Percentiles rank a stretch among this genome's conserved stretches.
Conservation (phyloP, 2,113 vertebrate genomes). For the Zapornia atra region DNA sequence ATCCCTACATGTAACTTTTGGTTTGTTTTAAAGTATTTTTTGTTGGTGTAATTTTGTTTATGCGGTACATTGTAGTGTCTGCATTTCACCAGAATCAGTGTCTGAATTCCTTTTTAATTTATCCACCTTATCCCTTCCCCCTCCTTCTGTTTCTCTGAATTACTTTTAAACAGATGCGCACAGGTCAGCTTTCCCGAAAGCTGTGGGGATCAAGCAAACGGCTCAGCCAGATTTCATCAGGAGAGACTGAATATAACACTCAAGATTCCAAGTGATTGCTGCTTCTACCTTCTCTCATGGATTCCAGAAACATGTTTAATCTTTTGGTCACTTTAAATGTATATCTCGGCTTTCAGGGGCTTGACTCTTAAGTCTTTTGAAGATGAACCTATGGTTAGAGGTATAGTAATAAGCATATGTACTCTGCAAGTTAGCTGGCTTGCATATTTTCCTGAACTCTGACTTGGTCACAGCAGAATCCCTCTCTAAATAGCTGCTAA, state of each 20-base stretch:
- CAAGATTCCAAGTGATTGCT: constrained; percentile 83
- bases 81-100: constrained; percentile 66
- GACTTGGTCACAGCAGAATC: neutral
- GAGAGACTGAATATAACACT: constrained; percentile 94
- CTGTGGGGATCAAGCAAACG: constrained; percentile 97
- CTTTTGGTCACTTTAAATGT: constrained; percentile 67
- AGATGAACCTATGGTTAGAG: constrained; percentile 1
- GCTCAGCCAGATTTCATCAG: constrained; percentile 93
- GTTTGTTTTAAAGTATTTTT: constrained; percentile 34
- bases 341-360: constrained; percentile 53
- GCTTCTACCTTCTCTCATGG: constrained; percentile 52
- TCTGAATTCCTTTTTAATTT: constrained; percentile 66
- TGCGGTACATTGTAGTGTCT: constrained; percentile 48
- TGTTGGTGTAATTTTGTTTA: constrained; percentile 38
- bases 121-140: constrained; percentile 65
- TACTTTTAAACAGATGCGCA: constrained; percentile 89
- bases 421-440: constrained; percentile 9
- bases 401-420: constrained; percentile 3
- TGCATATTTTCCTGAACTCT: neutral
- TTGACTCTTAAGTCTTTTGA: constrained; percentile 44
- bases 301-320: constrained; percentile 69
- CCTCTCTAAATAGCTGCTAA: constrained; percentile 35
- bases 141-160: constrained; percentile 75
- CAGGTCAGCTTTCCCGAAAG: constrained; percentile 94
- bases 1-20: constrained; percentile 25